Base-by-base conservation (phyloP, 2,797 vertebrate genomes). In the Margarornis squamiger region DNA sequence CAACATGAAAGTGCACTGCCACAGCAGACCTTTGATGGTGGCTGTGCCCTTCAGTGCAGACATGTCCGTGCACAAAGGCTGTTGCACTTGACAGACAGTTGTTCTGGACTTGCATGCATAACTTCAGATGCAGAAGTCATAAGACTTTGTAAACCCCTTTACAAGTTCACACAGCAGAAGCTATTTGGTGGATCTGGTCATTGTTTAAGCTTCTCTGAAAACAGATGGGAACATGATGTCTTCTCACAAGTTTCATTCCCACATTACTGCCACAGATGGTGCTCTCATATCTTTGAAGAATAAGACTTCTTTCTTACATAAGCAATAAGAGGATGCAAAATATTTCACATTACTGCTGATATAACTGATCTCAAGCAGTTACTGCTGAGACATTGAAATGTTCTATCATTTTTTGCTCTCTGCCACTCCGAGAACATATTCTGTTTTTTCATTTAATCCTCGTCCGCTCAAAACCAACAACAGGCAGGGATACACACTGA, bases 141-240 rank as follows among this genome's bases (percentile, higher is more conserved):
- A 86, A 95, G 97, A 93, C 57, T 57, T n/a, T 41, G 30, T 68
- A 94, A 96, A 88, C 52, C 57, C 39, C 74, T 84, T 95, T 83
- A 72, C 77, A 90, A 22, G 84, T 81, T 93, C 49, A 85, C 70
- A 82, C 30, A 22, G 86, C 85, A 73, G 68, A 90, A 97, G 86
- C 27, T 78, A 57, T 67, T 75, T 22, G 21, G 78, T 26, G 21
- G 81, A 90, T 94, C 24, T 95, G 74, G 52, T 71, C 70, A 90
- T 95, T 96, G 86, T 94, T 90, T 90, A 63, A 92, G 67, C 48
- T 39, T 57, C 79, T 73, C 86, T 97, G 83, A 95, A 97, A 97
- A 92, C 81, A 94, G 85, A 96, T 95, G 73, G 88, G 91, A 97
- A 89, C 77, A 77, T 78, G 80, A 93, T 77, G 88, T 89, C 93